A percentile compares a stretch with the other conserved stretches of the same genome.
These are phyloP conservation scores for Ornithoptera alexandrae DNA, from an alignment of 2,888 invertebrate species.

Conservation along the genomic window DNA sequence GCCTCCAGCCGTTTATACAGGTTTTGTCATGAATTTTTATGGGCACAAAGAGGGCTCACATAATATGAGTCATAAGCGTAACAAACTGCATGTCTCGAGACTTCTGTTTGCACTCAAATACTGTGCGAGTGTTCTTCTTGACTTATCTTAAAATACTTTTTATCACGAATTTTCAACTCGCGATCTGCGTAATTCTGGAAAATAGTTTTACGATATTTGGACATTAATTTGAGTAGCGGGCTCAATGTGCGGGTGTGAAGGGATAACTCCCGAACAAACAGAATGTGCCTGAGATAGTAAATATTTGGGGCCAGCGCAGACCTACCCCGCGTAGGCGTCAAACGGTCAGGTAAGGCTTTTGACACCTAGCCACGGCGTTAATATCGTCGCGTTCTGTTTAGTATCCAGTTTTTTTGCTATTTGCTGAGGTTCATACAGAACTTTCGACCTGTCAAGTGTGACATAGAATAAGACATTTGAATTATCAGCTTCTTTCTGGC, in stretches of 20 bases:
- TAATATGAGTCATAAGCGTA: constrained; percentile 58
- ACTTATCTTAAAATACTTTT: background rate
- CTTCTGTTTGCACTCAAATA: background rate
- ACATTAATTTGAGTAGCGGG: constrained; percentile 71
- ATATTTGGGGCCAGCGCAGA: constrained; percentile 53
- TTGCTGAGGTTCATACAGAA: constrained; percentile 53
- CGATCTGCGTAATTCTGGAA: constrained; percentile 54
- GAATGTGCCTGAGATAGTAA: constrained; percentile 64
- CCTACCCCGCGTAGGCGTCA: constrained; percentile 64
- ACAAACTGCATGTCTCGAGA: constrained; percentile 36
- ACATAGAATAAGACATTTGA: constrained; percentile 49
- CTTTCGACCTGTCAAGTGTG: constrained; percentile 46
- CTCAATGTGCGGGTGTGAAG: constrained; percentile 65
- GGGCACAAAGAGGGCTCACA: constrained; percentile 60
- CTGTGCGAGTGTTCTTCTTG: background rate
- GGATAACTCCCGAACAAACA: constrained; percentile 75
- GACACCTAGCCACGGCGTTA: constrained; percentile 76
- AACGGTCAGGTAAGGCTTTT: constrained; percentile 77
- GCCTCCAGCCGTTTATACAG: constrained; percentile 74
- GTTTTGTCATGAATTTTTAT: constrained; percentile 77
- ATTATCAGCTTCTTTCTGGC: constrained; percentile 30
- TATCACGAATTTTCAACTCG: constrained; percentile 32
- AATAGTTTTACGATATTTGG: constrained; percentile 56
- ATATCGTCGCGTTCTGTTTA: constrained; percentile 72
- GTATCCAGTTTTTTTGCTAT: constrained; percentile 63